Conservation (phyloP, 2,888 invertebrate genomes). For the Drosophila rubida region DNA sequence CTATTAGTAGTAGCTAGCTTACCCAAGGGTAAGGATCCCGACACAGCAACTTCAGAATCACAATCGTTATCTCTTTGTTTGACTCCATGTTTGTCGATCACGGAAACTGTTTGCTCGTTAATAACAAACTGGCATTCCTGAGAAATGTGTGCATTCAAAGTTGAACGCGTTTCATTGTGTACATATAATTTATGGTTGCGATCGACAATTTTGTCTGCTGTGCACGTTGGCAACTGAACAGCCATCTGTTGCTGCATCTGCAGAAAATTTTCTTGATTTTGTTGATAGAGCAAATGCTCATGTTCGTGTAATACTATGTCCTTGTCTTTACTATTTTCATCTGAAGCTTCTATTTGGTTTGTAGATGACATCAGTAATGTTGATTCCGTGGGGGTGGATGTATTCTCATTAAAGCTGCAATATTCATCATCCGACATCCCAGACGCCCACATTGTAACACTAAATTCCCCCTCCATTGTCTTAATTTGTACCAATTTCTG, state of each 20-base stretch:
- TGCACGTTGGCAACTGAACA: constrained; percentile 11
- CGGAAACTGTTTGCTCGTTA: constrained; percentile 7
- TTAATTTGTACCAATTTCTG: constrained; percentile 99
- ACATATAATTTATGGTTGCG: constrained; percentile 8
- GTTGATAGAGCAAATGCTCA: background rate
- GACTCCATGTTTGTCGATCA: constrained; percentile 21
- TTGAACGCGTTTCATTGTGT: constrained; percentile 26
- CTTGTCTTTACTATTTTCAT: constrained; percentile 14
- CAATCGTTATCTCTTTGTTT: constrained; percentile 31
- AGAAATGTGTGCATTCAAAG: constrained; percentile 7
- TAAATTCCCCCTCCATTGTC: constrained; percentile 98
- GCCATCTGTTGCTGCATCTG: constrained; percentile 43
- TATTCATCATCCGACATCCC: constrained; percentile 95
- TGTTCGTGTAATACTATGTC: constrained; percentile 48
- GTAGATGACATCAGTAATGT: constrained; percentile 6
- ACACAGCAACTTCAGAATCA: constrained; percentile 25
- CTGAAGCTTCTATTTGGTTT: background rate
- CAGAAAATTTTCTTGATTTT: constrained; percentile 45
- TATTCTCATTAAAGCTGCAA: constrained; percentile 86
- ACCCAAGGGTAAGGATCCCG: constrained; percentile 36
- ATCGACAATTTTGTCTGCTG: constrained; percentile 7
- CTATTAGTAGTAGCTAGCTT: too few species aligned
- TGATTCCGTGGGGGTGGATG: background rate
- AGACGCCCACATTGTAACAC: constrained; percentile 99
- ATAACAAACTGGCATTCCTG: constrained; percentile 21